Base-by-base conservation (phyloP, 30 jellyfish, hydroid and myxozoan species). In the Chironex yamaguchii region DNA sequence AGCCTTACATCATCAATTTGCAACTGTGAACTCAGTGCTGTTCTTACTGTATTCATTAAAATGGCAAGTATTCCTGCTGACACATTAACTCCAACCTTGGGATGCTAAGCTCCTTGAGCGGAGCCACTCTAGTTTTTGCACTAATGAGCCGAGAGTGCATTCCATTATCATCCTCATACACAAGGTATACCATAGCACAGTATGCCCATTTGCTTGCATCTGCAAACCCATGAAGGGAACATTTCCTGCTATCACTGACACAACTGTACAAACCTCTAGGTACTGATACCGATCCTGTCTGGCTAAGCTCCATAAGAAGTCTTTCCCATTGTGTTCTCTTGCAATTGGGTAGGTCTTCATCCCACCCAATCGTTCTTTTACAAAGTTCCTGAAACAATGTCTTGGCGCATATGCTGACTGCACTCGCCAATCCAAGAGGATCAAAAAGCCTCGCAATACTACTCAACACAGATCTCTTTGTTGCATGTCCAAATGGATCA, bases 391-490 rank as follows among this genome's bases (percentile, higher is more conserved):
- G 81, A 30, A 67, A 67, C 64, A 67, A 28, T 2, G 48, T 14
- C 29, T 69, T 69, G 11, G 52, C 33, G 32, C 52, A 13, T 73
- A 49, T 14, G n/a, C 1, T 73, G 21, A 49, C 48, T 1, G 71
- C 73, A 2, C 31, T 0, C 0, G 70, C 74, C 2, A 73, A 24
- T 23, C 74, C 86, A 20, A 36, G 52, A 0, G 86, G 75, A 48
- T 73, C 86, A 48, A 36, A 73, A 26, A 73, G 29, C 4, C 23
- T 6, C 28, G 72, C 86, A 11, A 73, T 73, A 27, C 27, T 54
- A 52, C 30, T 73, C 52, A 73, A 48, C 27, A 48, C 75, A 73
- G 25, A 49, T 48, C 86, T 48, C 36, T 73, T 73, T 13, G 86
- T 73, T 3, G 70, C 42, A 42, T 4, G n/a, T 29, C 36, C 36